phyloP scores from a whole-genome alignment of 1,140 invertebrate genomes.

The Aphelenchoides fujianensis region DNA sequence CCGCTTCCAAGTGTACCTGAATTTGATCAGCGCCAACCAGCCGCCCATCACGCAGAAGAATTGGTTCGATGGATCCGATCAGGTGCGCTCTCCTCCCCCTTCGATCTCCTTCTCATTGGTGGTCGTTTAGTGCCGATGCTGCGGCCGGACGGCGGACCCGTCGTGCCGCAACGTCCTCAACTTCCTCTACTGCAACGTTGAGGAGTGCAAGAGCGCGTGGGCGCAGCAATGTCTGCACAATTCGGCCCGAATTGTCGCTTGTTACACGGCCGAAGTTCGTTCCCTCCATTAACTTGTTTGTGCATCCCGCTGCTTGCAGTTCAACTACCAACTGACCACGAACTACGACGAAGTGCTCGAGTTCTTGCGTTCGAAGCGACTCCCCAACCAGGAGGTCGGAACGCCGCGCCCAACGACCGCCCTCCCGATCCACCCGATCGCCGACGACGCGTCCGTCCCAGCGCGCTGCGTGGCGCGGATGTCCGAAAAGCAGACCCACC shows the following conservation, averaged over 20 bases:
- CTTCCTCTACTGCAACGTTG: slow-evolving; percentile 60
- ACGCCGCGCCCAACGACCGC: slow-evolving; percentile 16
- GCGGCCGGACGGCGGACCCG: slow-evolving; percentile 46
- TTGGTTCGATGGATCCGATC: slow-evolving; percentile 60
- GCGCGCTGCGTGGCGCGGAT: slow-evolving; percentile 46
- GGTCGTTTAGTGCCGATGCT: slow-evolving; percentile 51
- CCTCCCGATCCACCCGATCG: not conserved
- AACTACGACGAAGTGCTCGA: slow-evolving; percentile 48
- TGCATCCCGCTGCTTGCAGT: too few species aligned
- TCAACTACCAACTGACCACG: slow-evolving; percentile 61
- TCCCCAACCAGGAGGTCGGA: slow-evolving; percentile 55
- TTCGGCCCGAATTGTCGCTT: slow-evolving; percentile 57
- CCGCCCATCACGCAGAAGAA: slow-evolving; percentile 52
- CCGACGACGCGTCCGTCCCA: slow-evolving; percentile 24
- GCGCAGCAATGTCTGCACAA: slow-evolving; percentile 62
- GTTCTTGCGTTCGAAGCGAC: slow-evolving; percentile 56
- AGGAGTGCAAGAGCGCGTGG: slow-evolving; percentile 60
- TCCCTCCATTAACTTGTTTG: too few species aligned
- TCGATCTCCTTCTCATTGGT: slow-evolving; percentile 5
- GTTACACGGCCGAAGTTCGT: slow-evolving; percentile 61
- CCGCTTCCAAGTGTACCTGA: slow-evolving; percentile 61
- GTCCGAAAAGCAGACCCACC: slow-evolving; percentile 52
- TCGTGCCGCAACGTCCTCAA: slow-evolving; percentile 47
- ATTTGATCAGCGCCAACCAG: slow-evolving; percentile 56
- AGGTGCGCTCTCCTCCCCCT: slow-evolving; percentile 27